phyloP scores from a whole-genome alignment of 2,888 invertebrate species.

The Nudaria mundana region DNA sequence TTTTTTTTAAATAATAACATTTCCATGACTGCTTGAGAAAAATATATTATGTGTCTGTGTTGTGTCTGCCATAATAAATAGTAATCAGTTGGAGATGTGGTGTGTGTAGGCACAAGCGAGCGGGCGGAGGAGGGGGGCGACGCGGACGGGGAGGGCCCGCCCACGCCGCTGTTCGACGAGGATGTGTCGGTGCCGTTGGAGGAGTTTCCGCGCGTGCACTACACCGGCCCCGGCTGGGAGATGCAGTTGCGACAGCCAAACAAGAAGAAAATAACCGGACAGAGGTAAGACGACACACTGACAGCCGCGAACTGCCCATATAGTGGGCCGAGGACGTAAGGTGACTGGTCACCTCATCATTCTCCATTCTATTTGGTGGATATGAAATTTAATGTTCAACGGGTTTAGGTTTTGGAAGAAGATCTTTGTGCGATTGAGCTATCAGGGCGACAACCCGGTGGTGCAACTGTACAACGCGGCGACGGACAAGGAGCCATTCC shows the following conservation, averaged over 20 bases:
- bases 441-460: conserved; percentile 90
- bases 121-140: conserved; percentile 32
- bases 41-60: too few relatives aligned
- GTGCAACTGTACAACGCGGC: conserved; percentile 92
- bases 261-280: conserved; percentile 97
- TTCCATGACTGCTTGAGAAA: too few relatives aligned
- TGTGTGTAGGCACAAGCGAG: conserved; percentile 16
- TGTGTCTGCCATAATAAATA: too few relatives aligned
- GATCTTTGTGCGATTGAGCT: conserved; percentile 90
- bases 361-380: too few relatives aligned
- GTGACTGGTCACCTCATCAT: too few relatives aligned
- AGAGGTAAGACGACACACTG: too few relatives aligned
- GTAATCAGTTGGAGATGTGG: background rate
- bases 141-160: conserved; percentile 85
- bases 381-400: background rate
- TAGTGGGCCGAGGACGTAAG: too few relatives aligned
- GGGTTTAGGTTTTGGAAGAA: conserved; percentile 95
- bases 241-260: conserved; percentile 97
- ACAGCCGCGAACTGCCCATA: too few relatives aligned
- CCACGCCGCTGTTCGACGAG: conserved; percentile 96
- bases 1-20: too few relatives aligned
- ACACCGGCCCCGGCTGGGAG: conserved; percentile 95
- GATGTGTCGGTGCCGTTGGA: conserved; percentile 95
- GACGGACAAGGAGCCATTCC: conserved; percentile 94
- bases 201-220: conserved; percentile 91